These are phyloP conservation scores for Prostheceraeus crozeri DNA, from an alignment of 2,888 invertebrate genomes.

Conservation along the genomic window DNA sequence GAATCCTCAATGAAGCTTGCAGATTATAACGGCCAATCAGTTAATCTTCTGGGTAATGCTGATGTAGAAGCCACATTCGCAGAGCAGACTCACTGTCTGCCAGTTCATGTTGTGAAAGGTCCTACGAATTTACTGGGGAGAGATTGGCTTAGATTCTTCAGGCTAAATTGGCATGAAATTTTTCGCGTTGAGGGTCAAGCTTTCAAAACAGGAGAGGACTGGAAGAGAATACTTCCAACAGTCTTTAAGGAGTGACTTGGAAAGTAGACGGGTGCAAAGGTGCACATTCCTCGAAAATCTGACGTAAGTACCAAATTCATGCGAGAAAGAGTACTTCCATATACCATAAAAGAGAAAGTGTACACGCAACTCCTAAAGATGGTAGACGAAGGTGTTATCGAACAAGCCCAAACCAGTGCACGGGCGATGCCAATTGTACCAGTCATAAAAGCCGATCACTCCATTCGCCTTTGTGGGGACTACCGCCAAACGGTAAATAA, in stretches of 20 bases:
- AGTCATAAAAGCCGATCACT: neutral
- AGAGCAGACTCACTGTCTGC: neutral
- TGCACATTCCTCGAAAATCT: constrained; percentile 2
- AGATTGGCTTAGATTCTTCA: neutral
- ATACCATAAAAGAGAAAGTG: constrained; percentile 21
- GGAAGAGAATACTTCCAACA: too few relatives aligned
- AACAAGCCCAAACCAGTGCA: neutral
- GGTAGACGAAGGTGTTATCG: neutral
- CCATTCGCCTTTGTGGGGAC: neutral
- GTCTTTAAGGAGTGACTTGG: too few relatives aligned
- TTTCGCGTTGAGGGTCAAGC: neutral
- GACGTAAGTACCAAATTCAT: neutral
- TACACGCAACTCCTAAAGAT: neutral
- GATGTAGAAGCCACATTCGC: neutral
- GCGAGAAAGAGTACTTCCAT: constrained; percentile 1
- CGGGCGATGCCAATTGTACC: neutral
- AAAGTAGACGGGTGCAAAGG: constrained; percentile 6
- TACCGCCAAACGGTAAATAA: neutral
- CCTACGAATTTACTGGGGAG: neutral
- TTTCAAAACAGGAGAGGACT: too few relatives aligned
- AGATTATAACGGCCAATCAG: neutral
- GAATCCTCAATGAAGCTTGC: neutral
- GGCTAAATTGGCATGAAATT: constrained; percentile 2
- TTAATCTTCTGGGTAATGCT: neutral
- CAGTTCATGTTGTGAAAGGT: constrained; percentile 1